Conservation (phyloP, 2,888 invertebrate genomes). For the Standfussiana lucernea region DNA sequence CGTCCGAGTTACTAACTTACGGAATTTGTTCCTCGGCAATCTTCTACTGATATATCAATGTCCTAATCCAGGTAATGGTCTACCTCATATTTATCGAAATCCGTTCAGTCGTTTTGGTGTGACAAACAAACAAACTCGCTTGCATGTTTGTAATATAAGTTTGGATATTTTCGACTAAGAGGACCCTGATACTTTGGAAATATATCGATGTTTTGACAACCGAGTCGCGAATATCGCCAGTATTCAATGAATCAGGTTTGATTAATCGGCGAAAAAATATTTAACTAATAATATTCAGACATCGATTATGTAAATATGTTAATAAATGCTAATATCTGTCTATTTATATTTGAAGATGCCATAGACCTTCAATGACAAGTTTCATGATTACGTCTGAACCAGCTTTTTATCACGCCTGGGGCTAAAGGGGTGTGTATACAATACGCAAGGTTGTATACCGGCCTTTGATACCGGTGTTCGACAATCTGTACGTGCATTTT, state of each 20-base stretch:
- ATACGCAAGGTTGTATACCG: background rate
- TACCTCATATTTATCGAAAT: background rate
- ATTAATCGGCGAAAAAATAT: slow-evolving; percentile 18
- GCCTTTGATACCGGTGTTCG: background rate
- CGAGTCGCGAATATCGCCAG: background rate
- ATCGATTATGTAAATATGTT: slow-evolving; percentile 39
- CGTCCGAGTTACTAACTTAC: background rate
- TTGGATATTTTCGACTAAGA: background rate
- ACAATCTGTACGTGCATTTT: background rate
- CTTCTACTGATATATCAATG: background rate
- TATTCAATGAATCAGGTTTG: slow-evolving; percentile 13
- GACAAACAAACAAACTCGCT: background rate
- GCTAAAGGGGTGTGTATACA: background rate
- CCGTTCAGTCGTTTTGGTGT: background rate
- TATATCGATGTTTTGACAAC: background rate
- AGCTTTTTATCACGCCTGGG: background rate
- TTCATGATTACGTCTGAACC: background rate
- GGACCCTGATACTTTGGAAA: background rate
- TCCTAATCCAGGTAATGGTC: background rate
- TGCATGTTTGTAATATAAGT: background rate
- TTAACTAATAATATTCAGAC: slow-evolving; percentile 11
- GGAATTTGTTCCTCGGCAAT: background rate
- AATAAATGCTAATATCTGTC: slow-evolving; percentile 32
- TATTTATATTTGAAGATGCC: slow-evolving; percentile 36
- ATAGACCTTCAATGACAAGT: slow-evolving; percentile 33